Conservation (phyloP, 2,113 vertebrate species). For the Cebus imitator region DNA sequence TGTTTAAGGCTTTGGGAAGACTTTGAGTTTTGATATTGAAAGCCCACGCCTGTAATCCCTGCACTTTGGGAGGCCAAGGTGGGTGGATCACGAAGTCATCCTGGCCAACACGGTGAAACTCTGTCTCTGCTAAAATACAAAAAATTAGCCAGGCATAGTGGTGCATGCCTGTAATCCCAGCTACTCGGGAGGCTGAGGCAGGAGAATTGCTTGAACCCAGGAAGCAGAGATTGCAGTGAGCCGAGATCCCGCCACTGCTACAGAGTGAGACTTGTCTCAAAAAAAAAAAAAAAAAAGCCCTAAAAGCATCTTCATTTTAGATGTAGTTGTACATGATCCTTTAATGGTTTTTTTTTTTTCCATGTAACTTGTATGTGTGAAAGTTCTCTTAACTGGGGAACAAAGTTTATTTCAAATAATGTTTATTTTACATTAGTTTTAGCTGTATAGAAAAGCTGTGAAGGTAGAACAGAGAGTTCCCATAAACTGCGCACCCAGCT, state of each 20-base stretch:
- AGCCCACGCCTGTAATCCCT: too few relatives aligned
- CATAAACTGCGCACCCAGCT: background rate
- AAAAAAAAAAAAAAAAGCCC: background rate
- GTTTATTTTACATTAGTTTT: background rate
- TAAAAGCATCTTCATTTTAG: background rate
- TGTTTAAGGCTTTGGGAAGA: background rate
- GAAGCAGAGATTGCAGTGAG: too few relatives aligned
- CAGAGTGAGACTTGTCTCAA: too few relatives aligned
- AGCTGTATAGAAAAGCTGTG: background rate
- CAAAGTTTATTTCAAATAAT: background rate
- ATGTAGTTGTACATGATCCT: background rate
- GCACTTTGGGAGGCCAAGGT: too few relatives aligned
- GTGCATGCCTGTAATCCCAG: too few relatives aligned
- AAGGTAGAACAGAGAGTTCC: background rate
- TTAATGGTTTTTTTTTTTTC: background rate
- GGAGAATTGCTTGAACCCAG: too few relatives aligned
- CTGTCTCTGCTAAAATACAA: too few relatives aligned
- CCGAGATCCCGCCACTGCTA: too few relatives aligned
- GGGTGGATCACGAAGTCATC: too few relatives aligned
- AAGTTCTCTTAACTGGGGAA: constrained; percentile 18
- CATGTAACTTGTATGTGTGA: background rate
- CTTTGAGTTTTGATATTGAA: background rate
- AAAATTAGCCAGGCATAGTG: too few relatives aligned
- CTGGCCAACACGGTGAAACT: too few relatives aligned
- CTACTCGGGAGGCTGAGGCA: too few relatives aligned